These are phyloP conservation scores for Catostomus latipinnis DNA, from an alignment of 2,797 vertebrate species.

Conservation along the genomic window DNA sequence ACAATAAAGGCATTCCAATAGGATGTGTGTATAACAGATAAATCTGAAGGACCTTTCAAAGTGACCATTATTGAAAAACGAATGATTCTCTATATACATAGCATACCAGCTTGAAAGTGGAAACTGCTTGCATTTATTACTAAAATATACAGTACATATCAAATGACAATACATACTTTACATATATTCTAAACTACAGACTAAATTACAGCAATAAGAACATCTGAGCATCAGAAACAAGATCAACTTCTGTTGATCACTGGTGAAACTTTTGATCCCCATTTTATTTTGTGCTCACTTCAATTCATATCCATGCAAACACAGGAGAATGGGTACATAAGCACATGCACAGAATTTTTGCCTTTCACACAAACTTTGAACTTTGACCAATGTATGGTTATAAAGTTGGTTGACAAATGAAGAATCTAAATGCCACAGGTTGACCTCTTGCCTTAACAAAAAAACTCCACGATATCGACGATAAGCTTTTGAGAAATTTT, in stretches of 20 bases:
- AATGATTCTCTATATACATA: neutral
- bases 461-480: no score
- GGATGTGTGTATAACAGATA: no score
- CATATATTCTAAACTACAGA: no score
- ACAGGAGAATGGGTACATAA: slow-evolving; percentile 19
- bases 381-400: neutral
- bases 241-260: no score
- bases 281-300: slow-evolving; percentile 2
- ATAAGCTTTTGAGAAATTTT: no score
- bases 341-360: slow-evolving; percentile 24
- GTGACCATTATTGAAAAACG: neutral
- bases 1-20: neutral
- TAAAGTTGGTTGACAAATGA: neutral
- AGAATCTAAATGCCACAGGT: neutral
- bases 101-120: neutral
- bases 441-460: neutral
- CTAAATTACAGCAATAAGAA: no score
- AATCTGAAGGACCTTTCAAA: slow-evolving; percentile 5
- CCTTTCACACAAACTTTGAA: neutral
- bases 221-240: no score
- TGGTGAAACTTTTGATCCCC: no score
- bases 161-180: no score
- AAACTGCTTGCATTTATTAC: neutral
- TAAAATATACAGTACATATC: no score
- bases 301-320: slow-evolving; percentile 19